Evolutionary conservation across 2,113 vertebrate genomes (phyloP).

Genomic region (Gallinago paraguaiae): DNA sequence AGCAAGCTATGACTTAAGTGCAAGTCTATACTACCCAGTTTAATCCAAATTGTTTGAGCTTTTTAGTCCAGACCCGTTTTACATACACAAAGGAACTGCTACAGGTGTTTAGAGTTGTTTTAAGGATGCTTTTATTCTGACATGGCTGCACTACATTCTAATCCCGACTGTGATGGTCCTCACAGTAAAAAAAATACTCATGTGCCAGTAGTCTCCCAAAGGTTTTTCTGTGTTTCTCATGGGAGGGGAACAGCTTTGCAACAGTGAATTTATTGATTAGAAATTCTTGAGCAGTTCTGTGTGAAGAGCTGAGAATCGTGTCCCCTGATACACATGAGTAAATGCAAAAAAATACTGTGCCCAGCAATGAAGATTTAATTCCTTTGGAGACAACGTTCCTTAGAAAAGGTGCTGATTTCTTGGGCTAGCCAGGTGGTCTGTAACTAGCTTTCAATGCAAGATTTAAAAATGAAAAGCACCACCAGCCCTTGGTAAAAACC

Average conservation of each 20-base stretch:
- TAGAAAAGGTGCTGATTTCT: constrained; percentile 40
- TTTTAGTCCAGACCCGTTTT: neutral
- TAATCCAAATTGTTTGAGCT: neutral
- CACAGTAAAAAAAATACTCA: neutral
- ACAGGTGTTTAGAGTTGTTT: neutral
- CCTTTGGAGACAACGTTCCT: neutral
- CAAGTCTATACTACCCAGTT: neutral
- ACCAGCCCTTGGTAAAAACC: neutral
- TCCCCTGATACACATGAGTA: neutral
- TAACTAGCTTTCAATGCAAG: neutral
- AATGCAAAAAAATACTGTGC: neutral
- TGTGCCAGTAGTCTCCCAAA: neutral
- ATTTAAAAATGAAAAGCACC: constrained; percentile 38
- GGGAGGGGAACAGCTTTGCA: neutral
- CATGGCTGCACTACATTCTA: neutral
- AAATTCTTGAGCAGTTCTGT: neutral
- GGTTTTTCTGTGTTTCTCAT: neutral
- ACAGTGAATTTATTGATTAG: neutral
- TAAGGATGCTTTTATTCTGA: neutral
- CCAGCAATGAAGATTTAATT: neutral
- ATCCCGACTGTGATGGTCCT: neutral
- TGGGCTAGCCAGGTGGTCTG: neutral
- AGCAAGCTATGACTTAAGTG: neutral
- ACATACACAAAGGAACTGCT: neutral
- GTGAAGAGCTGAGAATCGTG: neutral